Percentiles rank a stretch among this genome's conserved stretches.
Evolutionary conservation across 2,888 invertebrate genomes (phyloP).

Genomic region (Lithophane ornitopus): DNA sequence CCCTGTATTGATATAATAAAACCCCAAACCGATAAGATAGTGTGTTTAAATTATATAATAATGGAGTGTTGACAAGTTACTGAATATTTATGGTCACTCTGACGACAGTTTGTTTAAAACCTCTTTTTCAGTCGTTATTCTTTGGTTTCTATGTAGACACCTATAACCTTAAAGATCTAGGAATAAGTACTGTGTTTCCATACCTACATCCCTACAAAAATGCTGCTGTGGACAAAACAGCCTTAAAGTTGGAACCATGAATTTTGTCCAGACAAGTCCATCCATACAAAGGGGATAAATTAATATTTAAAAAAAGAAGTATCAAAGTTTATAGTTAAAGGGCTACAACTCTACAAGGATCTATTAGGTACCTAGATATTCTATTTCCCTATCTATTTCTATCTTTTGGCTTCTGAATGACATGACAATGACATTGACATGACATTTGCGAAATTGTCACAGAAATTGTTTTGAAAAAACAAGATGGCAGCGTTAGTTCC

Average conservation of each 20-base stretch:
- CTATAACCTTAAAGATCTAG: too few relatives aligned
- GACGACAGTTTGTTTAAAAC: neutral
- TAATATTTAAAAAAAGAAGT: neutral
- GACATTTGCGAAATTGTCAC: neutral
- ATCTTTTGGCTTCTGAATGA: neutral
- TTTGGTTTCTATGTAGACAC: neutral
- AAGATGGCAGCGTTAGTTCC: neutral
- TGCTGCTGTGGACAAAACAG: too few relatives aligned
- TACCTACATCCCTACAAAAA: neutral
- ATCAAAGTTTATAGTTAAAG: neutral
- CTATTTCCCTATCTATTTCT: too few relatives aligned
- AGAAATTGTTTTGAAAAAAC: neutral
- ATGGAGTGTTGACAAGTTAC: neutral
- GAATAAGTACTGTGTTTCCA: neutral
- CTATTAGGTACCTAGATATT: too few relatives aligned
- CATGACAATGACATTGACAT: too few relatives aligned
- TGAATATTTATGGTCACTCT: neutral
- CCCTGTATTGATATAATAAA: constrained; percentile 30
- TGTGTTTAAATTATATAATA: constrained; percentile 16
- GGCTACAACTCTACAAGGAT: neutral
- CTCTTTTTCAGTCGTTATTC: neutral
- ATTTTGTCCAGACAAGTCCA: neutral
- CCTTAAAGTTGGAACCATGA: neutral
- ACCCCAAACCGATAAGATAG: constrained; percentile 43
- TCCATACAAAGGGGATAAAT: too few relatives aligned